Conservation (phyloP, 2,888 invertebrate genomes). For the Eilema sororculum region DNA sequence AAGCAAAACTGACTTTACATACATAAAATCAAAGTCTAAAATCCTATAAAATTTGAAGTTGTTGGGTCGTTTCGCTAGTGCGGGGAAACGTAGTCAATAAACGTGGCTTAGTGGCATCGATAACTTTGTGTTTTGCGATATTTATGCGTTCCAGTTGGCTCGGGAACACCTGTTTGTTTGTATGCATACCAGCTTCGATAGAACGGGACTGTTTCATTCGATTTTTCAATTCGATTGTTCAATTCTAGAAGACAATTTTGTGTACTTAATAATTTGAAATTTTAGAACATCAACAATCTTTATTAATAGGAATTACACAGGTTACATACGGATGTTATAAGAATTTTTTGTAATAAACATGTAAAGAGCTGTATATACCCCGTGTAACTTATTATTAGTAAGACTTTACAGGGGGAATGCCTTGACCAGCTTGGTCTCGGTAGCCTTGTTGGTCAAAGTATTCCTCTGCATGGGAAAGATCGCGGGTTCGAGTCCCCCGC, state of each 20-base stretch:
- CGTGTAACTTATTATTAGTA: too few relatives aligned
- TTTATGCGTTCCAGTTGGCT: slow-evolving; percentile 80
- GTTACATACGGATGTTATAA: too few relatives aligned
- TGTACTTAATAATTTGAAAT: too few relatives aligned
- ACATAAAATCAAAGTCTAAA: slow-evolving; percentile 46
- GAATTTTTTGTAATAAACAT: too few relatives aligned
- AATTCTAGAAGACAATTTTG: not conserved
- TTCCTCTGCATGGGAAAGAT: too few relatives aligned
- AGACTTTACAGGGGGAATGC: too few relatives aligned
- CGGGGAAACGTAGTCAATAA: slow-evolving; percentile 75
- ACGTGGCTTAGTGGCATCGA: slow-evolving; percentile 82
- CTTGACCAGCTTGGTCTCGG: too few relatives aligned
- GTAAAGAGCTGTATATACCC: too few relatives aligned
- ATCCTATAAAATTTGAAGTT: slow-evolving; percentile 27
- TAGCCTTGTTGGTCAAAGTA: too few relatives aligned
- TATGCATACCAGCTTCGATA: slow-evolving; percentile 41
- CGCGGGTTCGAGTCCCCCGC: too few relatives aligned
- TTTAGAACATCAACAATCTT: too few relatives aligned
- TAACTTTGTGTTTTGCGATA: slow-evolving; percentile 83
- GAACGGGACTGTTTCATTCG: slow-evolving; percentile 38
- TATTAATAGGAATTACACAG: too few relatives aligned
- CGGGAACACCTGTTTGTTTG: slow-evolving; percentile 70
- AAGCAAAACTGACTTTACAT: slow-evolving; percentile 49
- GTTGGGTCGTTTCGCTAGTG: slow-evolving; percentile 67
- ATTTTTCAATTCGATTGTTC: slow-evolving; percentile 30